phyloP scores from a whole-genome alignment of 2,797 vertebrate species.

The Tragelaphus eurycerus region DNA sequence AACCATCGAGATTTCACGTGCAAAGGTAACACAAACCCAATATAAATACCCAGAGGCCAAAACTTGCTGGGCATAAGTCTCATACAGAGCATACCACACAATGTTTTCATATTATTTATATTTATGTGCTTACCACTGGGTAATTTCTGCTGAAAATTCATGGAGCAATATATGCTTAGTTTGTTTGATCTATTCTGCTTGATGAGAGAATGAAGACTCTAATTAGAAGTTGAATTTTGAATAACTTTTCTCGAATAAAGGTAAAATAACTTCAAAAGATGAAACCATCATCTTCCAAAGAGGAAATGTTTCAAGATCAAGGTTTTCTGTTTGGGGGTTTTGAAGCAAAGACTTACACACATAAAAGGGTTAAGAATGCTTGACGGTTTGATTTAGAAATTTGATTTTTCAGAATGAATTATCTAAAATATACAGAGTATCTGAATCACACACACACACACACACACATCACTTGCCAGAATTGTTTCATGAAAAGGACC shows the following conservation, averaged over 20 bases:
- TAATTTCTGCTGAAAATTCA: slow-evolving; percentile 52
- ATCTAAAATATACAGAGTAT: slow-evolving; percentile 12
- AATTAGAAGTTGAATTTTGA: slow-evolving; percentile 55
- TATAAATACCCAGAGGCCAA: slow-evolving; percentile 35
- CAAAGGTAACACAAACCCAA: slow-evolving; percentile 29
- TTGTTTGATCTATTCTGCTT: slow-evolving; percentile 63
- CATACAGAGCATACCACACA: background rate
- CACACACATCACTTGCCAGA: background rate
- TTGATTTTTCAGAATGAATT: background rate
- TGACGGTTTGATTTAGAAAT: slow-evolving; percentile 2
- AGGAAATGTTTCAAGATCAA: slow-evolving; percentile 33
- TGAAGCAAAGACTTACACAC: background rate
- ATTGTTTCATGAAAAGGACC: background rate
- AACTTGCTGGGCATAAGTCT: background rate
- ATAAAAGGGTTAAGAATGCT: background rate
- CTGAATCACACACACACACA: background rate
- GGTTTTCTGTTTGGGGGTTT: background rate
- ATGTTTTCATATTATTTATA: slow-evolving; percentile 47
- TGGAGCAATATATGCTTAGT: background rate
- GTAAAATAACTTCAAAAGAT: slow-evolving; percentile 60
- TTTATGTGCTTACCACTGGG: background rate
- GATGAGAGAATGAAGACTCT: slow-evolving; percentile 48
- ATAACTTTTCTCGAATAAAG: slow-evolving; percentile 61
- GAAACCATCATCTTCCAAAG: slow-evolving; percentile 12
- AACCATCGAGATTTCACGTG: background rate